These are phyloP conservation scores for Flabesymbios commensalis DNA, from an alignment of 2,888 invertebrate genomes.

Conservation along the genomic window DNA sequence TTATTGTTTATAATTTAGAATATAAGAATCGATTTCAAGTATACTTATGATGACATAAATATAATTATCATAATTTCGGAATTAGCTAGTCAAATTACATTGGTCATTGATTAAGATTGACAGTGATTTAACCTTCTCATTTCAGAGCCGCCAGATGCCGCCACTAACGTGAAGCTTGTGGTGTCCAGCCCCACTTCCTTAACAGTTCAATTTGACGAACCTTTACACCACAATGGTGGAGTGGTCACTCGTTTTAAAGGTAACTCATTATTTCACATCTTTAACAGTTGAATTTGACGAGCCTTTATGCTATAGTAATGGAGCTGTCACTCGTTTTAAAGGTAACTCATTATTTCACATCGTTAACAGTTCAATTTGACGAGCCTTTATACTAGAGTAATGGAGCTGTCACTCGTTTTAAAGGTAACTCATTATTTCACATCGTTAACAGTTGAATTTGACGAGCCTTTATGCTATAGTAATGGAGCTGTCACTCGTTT, in stretches of 20 bases:
- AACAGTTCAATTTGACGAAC: constrained; percentile 72
- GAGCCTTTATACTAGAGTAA: constrained; percentile 75
- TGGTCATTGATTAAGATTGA: no score
- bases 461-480: constrained; percentile 73
- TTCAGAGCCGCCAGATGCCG: constrained; percentile 72
- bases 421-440: constrained; percentile 70
- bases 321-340: constrained; percentile 88
- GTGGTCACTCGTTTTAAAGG: constrained; percentile 91
- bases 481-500: constrained; percentile 87
- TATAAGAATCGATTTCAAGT: no score
- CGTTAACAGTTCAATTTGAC: constrained; percentile 72
- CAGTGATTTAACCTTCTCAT: no score
- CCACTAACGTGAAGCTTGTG: constrained; percentile 78
- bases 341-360: constrained; percentile 68
- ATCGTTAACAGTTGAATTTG: constrained; percentile 71
- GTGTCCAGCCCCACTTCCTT: constrained; percentile 72
- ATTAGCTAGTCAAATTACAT: no score
- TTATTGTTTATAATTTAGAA: no score
- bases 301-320: constrained; percentile 73
- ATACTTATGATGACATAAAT: no score
- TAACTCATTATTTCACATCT: constrained; percentile 66
- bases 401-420: constrained; percentile 86
- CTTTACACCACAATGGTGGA: constrained; percentile 73
- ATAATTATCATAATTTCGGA: no score
- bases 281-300: constrained; percentile 73